Percentiles rank a stretch among this genome's conserved stretches.
Conservation (phyloP, 2,797 vertebrate species). For the Falco columbarius region DNA sequence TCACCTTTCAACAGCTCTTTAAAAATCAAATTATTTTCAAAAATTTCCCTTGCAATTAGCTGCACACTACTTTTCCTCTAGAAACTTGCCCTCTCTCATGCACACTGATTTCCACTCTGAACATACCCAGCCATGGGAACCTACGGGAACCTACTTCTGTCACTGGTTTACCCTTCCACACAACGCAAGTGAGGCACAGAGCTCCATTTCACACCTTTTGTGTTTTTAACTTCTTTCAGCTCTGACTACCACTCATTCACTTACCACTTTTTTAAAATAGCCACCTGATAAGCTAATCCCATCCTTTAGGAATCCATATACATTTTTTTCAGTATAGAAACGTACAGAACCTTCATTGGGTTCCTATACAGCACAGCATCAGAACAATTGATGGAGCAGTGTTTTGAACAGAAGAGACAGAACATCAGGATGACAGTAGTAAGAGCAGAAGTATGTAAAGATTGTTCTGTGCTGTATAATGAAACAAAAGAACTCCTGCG, state of each 20-base stretch:
- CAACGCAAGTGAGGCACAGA: neutral
- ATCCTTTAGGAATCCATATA: neutral
- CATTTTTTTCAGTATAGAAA: neutral
- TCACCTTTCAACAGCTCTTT: neutral
- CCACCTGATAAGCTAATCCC: neutral
- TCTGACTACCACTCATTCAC: neutral
- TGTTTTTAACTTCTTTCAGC: neutral
- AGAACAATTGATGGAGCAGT: neutral
- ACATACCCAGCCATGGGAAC: neutral
- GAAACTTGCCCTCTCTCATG: neutral
- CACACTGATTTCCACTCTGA: neutral
- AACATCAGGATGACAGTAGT: neutral
- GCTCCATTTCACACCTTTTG: neutral
- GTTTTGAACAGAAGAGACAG: neutral
- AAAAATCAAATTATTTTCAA: neutral
- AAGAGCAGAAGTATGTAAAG: neutral
- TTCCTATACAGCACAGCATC: neutral
- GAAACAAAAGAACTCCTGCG: neutral
- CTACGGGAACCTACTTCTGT: neutral
- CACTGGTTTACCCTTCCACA: neutral
- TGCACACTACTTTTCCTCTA: neutral
- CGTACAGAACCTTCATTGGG: neutral
- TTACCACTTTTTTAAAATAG: neutral
- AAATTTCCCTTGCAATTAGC: neutral
- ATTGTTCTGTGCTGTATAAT: neutral